Evolutionary conservation across 1,140 invertebrate species (phyloP).

Genomic region (Ephestia elutella): DNA sequence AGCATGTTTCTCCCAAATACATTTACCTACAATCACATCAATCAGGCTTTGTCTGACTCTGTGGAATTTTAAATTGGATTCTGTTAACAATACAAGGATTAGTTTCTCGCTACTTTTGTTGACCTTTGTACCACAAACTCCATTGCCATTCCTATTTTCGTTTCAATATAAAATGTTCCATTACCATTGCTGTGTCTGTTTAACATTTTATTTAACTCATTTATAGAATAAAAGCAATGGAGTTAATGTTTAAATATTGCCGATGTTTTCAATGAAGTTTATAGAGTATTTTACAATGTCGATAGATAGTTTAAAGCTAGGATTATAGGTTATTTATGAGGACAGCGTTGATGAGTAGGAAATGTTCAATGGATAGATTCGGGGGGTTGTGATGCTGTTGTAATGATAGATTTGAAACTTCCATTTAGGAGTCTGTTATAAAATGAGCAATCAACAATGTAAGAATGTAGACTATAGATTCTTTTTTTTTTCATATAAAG

Average conservation of each 20-base stretch:
- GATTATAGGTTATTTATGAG: constrained; percentile 57
- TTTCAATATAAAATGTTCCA: not conserved
- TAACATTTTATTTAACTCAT: not conserved
- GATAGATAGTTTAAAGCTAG: constrained; percentile 39
- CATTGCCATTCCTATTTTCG: not conserved
- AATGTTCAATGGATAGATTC: constrained; percentile 14
- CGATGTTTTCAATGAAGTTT: constrained; percentile 8
- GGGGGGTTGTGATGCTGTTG: not conserved
- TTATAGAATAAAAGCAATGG: constrained; percentile 21
- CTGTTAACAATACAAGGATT: constrained; percentile 66
- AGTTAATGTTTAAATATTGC: constrained; percentile 2
- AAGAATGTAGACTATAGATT: too few relatives aligned
- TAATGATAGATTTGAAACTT: not conserved
- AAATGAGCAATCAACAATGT: too few relatives aligned
- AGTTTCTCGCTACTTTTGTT: constrained; percentile 45
- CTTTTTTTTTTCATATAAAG: too few relatives aligned
- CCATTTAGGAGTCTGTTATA: not conserved
- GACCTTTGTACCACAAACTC: constrained; percentile 25
- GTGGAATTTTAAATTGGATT: constrained; percentile 69
- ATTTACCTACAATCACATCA: constrained; percentile 57
- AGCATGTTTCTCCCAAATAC: constrained; percentile 28
- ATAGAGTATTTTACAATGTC: constrained; percentile 31
- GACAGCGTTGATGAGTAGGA: constrained; percentile 33
- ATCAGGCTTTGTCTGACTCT: constrained; percentile 62
- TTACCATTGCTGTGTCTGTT: constrained; percentile 24